Evolutionary conservation across 2,888 invertebrate genomes (phyloP).

Genomic region (Congeria kusceri): DNA sequence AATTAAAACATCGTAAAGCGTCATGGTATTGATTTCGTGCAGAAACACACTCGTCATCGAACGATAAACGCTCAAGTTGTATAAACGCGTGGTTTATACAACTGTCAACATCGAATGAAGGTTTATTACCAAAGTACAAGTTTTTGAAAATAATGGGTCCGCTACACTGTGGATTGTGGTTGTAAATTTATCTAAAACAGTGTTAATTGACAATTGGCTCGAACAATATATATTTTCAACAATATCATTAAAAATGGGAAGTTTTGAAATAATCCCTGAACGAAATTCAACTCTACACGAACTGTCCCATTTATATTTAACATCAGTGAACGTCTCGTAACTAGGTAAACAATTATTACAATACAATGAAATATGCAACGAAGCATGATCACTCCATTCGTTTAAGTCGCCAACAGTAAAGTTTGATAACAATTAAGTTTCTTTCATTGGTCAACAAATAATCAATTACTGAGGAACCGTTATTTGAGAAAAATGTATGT

Average conservation of each 20-base stretch:
- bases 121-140: neutral
- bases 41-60: neutral
- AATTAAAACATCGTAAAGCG: neutral
- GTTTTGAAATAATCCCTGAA: neutral
- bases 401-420: slow-evolving; percentile 7
- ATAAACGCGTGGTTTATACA: neutral
- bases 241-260: slow-evolving; percentile 4
- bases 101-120: neutral
- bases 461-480: slow-evolving; percentile 1
- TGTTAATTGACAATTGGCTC: neutral
- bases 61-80: no score
- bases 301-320: slow-evolving; percentile 9
- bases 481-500: neutral
- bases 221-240: neutral
- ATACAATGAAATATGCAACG: slow-evolving; percentile 4
- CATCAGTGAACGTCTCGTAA: slow-evolving; percentile 1
- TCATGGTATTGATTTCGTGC: slow-evolving; percentile 3
- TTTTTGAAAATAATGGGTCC: neutral
- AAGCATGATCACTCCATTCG: neutral
- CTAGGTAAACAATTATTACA: neutral
- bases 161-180: neutral
- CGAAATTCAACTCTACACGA: neutral
- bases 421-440: neutral
- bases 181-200: neutral
- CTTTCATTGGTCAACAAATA: slow-evolving; percentile 5